phyloP scores from a whole-genome alignment of 2,888 invertebrate genomes.

The Eutolmus rufibarbis region DNA sequence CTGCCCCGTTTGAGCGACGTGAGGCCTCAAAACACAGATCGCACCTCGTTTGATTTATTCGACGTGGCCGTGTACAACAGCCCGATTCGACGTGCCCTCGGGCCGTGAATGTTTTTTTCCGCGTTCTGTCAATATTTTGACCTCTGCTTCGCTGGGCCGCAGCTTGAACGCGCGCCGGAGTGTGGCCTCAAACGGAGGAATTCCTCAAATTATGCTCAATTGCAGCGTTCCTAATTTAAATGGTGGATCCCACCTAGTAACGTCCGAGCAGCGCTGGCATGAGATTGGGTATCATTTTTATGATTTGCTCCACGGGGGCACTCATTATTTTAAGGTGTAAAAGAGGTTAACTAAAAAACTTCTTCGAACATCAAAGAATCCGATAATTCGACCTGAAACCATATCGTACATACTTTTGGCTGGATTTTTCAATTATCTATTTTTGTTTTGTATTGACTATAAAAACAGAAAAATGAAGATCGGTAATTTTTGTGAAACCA shows the following conservation, averaged over 20 bases:
- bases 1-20: constrained; percentile 25
- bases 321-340: neutral
- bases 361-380: neutral
- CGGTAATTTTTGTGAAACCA: too few relatives aligned
- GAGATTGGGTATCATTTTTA: neutral
- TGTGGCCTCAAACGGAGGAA: neutral
- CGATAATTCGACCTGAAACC: neutral
- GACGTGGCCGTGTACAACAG: constrained; percentile 36
- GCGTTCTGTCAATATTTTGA: constrained; percentile 17
- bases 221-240: neutral
- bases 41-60: constrained; percentile 41
- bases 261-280: neutral
- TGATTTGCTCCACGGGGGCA: neutral
- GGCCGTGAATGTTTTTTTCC: neutral
- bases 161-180: neutral
- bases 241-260: neutral
- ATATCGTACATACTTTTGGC: neutral
- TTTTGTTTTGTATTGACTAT: neutral
- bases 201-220: neutral
- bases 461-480: neutral
- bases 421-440: neutral
- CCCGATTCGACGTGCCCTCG: constrained; percentile 12
- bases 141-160: neutral
- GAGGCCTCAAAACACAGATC: constrained; percentile 42
- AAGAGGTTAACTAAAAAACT: neutral